Conservation (phyloP, 23 tunicate genomes). For the Diplosoma virens region DNA sequence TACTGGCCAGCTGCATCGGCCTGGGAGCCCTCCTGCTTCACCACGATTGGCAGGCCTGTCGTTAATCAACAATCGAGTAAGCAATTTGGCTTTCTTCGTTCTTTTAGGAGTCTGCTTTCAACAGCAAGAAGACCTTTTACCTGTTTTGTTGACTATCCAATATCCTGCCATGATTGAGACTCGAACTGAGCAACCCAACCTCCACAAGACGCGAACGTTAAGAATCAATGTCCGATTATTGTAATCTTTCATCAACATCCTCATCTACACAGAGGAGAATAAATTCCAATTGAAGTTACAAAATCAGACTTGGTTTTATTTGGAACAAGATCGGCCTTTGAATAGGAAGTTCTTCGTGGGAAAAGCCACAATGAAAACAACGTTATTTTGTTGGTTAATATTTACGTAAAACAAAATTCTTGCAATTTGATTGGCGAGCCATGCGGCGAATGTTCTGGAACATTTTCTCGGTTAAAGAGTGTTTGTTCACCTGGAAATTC, state of each 20-base stretch:
- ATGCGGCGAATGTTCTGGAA: too few species aligned
- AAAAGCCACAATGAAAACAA: too few species aligned
- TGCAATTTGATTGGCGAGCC: too few species aligned
- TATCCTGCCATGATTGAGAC: slow-evolving; percentile 94
- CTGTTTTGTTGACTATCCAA: slow-evolving; percentile 98
- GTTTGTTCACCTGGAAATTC: slow-evolving; percentile 59
- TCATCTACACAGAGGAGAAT: slow-evolving; percentile 71
- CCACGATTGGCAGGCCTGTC: slow-evolving; percentile 88
- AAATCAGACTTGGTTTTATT: too few species aligned
- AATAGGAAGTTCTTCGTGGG: too few species aligned
- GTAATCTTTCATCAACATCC: slow-evolving; percentile 70
- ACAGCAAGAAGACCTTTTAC: slow-evolving; percentile 10
- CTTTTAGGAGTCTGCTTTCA: too few species aligned
- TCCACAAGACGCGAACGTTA: slow-evolving; percentile 84
- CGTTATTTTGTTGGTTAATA: too few species aligned
- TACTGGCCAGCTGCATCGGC: slow-evolving; percentile 86
- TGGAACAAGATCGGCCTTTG: too few species aligned
- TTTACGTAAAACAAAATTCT: too few species aligned
- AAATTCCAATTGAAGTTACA: too few species aligned
- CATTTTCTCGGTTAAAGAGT: not conserved
- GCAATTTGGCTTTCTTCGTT: too few species aligned
- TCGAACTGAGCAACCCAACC: slow-evolving; percentile 70
- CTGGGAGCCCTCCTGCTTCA: slow-evolving; percentile 68
- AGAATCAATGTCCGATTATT: slow-evolving; percentile 55
- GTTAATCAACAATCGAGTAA: too few species aligned